phyloP scores from a whole-genome alignment of 2,888 invertebrate species.

The Ceratothoa steindachneri region DNA sequence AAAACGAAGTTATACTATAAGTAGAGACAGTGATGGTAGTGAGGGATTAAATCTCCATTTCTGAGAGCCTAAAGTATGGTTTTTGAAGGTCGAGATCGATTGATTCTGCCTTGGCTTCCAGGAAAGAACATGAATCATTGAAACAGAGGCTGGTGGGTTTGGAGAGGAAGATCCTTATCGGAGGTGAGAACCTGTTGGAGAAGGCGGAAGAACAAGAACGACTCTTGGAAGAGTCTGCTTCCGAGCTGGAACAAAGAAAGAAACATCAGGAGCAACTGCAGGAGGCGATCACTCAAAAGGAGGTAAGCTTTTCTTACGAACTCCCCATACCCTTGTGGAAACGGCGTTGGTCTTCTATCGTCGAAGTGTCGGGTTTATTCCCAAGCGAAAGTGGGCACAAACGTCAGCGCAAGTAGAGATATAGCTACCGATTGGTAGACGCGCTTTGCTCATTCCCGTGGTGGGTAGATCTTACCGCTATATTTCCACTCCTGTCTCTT shows the following conservation, averaged over 20 bases:
- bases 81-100: no score
- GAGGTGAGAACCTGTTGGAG: conserved; percentile 95
- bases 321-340: neutral
- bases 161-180: conserved; percentile 92
- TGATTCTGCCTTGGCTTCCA: no score
- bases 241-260: conserved; percentile 72
- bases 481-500: neutral
- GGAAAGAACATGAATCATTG: conserved; percentile 39
- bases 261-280: conserved; percentile 75
- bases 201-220: conserved; percentile 91
- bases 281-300: conserved; percentile 78
- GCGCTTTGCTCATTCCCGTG: no score
- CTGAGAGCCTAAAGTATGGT: no score
- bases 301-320: conserved; percentile 59
- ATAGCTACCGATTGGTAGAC: no score
- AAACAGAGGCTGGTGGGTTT: conserved; percentile 65
- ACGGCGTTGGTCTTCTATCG: neutral
- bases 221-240: conserved; percentile 78
- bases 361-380: neutral
- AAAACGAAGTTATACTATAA: neutral
- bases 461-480: neutral
- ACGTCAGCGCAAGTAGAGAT: no score
- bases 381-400: no score
- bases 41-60: no score
- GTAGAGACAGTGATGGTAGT: no score